Conservation (phyloP, 2,113 vertebrate genomes). For the Carassius carassius region DNA sequence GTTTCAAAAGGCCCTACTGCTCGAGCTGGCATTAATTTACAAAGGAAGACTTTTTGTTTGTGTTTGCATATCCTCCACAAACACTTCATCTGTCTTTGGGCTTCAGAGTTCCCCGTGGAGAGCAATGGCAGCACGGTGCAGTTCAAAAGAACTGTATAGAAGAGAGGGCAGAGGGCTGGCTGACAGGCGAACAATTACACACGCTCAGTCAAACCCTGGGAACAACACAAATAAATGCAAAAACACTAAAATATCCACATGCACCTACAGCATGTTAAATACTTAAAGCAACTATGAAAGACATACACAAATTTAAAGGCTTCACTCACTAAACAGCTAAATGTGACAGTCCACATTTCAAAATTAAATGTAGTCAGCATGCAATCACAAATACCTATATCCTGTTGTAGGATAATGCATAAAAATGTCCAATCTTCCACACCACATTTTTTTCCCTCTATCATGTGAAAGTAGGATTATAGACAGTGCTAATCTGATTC, state of each 20-base stretch:
- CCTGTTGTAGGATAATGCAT: not conserved
- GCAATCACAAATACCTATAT: not conserved
- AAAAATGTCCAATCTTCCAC: not conserved
- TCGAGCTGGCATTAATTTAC: slow-evolving; percentile 32
- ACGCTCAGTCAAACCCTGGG: slow-evolving; percentile 26
- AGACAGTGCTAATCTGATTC: slow-evolving; percentile 38
- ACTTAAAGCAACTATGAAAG: not conserved
- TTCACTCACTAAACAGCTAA: not conserved
- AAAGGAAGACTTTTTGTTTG: slow-evolving; percentile 43
- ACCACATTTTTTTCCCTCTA: slow-evolving; percentile 32
- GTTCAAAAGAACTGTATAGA: slow-evolving; percentile 54
- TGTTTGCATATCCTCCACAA: slow-evolving; percentile 55
- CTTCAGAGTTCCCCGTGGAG: slow-evolving; percentile 53
- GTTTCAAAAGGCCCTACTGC: slow-evolving; percentile 14
- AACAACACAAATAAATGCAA: slow-evolving; percentile 30
- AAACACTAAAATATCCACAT: slow-evolving; percentile 13
- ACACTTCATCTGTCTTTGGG: slow-evolving; percentile 52
- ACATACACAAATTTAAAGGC: not conserved
- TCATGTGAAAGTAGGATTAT: slow-evolving; percentile 47
- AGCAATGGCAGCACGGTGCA: slow-evolving; percentile 1
- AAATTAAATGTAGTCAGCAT: not conserved
- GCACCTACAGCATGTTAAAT: not conserved
- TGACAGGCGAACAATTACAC: slow-evolving; percentile 45
- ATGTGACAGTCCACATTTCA: not conserved
- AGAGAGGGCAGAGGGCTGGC: slow-evolving; percentile 31